A percentile compares a stretch with the other conserved stretches of the same genome.
These are phyloP conservation scores for Aselliscus stoliczkanus DNA, from an alignment of 2,797 vertebrate species.

Conservation along the genomic window DNA sequence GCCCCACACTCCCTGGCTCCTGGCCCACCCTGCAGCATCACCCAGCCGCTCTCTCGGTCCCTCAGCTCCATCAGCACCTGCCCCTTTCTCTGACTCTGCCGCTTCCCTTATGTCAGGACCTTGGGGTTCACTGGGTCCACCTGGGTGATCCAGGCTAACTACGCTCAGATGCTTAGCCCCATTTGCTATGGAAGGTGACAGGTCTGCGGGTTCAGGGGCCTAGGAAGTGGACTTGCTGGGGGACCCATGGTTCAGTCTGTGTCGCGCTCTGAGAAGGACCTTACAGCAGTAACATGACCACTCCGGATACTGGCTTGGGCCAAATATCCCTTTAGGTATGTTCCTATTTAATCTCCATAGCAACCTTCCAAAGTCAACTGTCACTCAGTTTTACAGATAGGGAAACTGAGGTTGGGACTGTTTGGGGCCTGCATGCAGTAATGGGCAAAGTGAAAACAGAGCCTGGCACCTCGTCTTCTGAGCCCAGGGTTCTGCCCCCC, in stretches of 20 bases:
- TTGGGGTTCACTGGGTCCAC: not conserved
- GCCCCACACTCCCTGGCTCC: not conserved
- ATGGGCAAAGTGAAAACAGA: not conserved
- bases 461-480: not conserved
- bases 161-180: not conserved
- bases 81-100: not conserved
- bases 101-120: not conserved
- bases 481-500: not conserved
- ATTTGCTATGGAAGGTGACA: not conserved
- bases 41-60: not conserved
- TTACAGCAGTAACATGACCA: no score
- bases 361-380: not conserved
- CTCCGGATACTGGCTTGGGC: not conserved
- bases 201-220: not conserved
- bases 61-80: not conserved
- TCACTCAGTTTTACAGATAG: not conserved
- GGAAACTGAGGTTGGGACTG: not conserved
- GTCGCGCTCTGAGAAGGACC: accelerated
- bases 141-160: not conserved
- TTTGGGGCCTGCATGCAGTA: no score
- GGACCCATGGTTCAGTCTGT: not conserved
- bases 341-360: not conserved
- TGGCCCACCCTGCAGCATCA: not conserved
- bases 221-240: not conserved
- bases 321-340: no score